Base-by-base conservation (phyloP, 2,888 invertebrate species). In the Meiosimyza decipiens region DNA sequence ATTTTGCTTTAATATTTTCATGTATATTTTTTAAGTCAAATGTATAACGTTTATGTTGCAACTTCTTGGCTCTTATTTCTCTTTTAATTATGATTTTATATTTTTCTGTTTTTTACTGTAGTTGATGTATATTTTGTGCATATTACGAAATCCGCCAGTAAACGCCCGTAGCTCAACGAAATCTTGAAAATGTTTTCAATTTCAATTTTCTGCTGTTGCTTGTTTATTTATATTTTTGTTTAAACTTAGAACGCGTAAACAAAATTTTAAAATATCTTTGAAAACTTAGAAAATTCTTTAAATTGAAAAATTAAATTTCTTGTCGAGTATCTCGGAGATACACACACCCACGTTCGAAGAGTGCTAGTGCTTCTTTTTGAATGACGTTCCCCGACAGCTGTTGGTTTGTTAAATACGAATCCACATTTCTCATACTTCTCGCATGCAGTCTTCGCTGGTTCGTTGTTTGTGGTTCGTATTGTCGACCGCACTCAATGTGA, bases 341-440 rank as follows among this genome's bases (percentile, higher is more conserved):
- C 64, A 72, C 74, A 73, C 74, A 72, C 71, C 71, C 71, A 74
- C 72, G 50, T 68, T 71, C 47, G 22, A 63, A 73, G 69, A 77
- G 57, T 65, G 55, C 72, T 76, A 77, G 57, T 65, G 55, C 72
- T 76, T 72, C 52, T 73, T 75, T 73, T 40, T 40, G 74, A 79
- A 76, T 79, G 78, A 74, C 75, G 60, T 71, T 59, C 69, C 59
- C 69, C 69, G 73, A 73, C 77, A 77, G 76, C 75, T 75, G 74
- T 51, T 70, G 63, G 54, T 52, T 73, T 73, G 60, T 69, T 77
- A 75, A 75, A 75, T 75, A 72, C 62, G 52, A 75, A n/a, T 63
- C 50, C 66, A 40, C 55, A 47, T 59, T 65, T 65, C 49, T 15
- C 55, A 64, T 55, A 64, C 55, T 63, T 57, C 22, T 55, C 66